Conservation (phyloP, 2,113 vertebrate genomes). For the Helogale parvula region DNA sequence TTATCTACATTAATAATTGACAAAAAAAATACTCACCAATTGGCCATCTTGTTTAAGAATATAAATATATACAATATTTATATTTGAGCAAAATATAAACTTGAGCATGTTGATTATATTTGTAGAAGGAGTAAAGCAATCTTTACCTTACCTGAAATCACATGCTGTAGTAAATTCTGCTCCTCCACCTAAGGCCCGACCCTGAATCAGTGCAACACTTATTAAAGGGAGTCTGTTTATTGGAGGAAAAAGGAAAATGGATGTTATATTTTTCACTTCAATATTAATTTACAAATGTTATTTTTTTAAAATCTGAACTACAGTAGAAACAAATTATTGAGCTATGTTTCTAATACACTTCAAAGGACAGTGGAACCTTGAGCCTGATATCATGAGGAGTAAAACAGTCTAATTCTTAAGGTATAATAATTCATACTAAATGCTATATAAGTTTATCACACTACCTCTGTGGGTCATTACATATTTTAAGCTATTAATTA, state of each 20-base stretch:
- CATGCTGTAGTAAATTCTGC: conserved; percentile 95
- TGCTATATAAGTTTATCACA: not conserved
- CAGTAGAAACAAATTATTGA: not conserved
- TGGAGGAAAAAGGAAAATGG: conserved; percentile 45
- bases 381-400: not conserved
- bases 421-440: not conserved
- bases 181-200: conserved; percentile 94
- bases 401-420: not conserved
- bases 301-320: conserved; percentile 20
- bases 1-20: conserved; percentile 17
- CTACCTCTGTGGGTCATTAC: not conserved
- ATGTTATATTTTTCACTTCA: conserved; percentile 15
- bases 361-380: not conserved
- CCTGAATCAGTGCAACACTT: conserved; percentile 95
- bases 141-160: conserved; percentile 93
- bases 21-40: not conserved
- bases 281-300: not conserved
- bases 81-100: not conserved
- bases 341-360: not conserved
- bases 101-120: not conserved
- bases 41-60: not conserved
- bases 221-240: conserved; percentile 93
- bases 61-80: conserved; percentile 30
- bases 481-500: not conserved
- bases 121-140: not conserved